Evolutionary conservation across 2,888 invertebrate species (phyloP), one percentile per base, ranked within the genome.

Genomic region (Drosophila mimica): DNA sequence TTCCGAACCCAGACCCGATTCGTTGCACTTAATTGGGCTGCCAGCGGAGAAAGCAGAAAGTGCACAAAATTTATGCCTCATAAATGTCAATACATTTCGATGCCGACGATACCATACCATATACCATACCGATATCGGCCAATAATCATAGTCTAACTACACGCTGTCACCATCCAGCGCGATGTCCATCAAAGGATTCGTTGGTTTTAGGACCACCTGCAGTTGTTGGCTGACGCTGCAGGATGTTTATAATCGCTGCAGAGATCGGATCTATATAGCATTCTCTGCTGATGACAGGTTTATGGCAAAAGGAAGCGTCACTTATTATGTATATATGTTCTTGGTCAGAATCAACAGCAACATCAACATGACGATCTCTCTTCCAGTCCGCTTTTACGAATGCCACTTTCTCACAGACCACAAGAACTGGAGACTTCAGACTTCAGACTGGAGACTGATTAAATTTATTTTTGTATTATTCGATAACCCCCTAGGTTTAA

Each of bases 21-120:
- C 85, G 85, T 74, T 74, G 88, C 90, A 89, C 85, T 89, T 86
- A 86, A 86, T 86, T 86, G 88, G 89, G 71, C 76, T 62, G 69
- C 40, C 59, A 60, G 70, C 43, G 53, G 63, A 63, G 73, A 58
- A 57, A 74, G 79, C 70, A 72, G 87, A 88, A 88, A 85, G 82
- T 76, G 54, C 52, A 67, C 59, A 43, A 80, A 88, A 86, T 86
- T 80, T 88, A 86, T 86, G 89, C 73, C 70, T 76, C 85, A 89
- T 89, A 86, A 86, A 88, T 89, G 85, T 89, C 85, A 87, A 72
- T 73, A 67, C 48, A 60, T 68, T 56, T 57, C 69, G 61, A 53
- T 62, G 46, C 38, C 68, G 49, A 58, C 68, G 49, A 58, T 63
- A 9, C 30, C 20, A 54, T 8, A 15, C 25, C 25, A 25, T 25